Evolutionary conservation across 2,113 vertebrate genomes (phyloP), one percentile per base, ranked within the genome.

Genomic region (Crypturellus undulatus): DNA sequence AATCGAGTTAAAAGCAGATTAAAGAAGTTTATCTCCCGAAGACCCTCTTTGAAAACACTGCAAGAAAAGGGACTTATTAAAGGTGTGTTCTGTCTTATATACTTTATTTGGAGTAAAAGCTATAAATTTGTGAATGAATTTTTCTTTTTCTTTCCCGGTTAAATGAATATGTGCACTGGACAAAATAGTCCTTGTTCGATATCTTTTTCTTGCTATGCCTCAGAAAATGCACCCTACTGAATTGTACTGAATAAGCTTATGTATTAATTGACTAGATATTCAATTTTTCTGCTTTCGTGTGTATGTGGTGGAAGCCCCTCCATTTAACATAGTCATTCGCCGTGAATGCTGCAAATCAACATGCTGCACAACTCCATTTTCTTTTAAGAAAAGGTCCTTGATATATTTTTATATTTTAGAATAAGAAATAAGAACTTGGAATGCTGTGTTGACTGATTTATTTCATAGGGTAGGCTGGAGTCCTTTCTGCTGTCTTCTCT

Each of bases 31-130:
- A 99, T 99, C 94, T 98, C 97, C 54, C 96, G 98, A 83, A 98
- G 99, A 95, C 99, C 98, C 16, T 99, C 98, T 34, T 94, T 99
- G 98, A 99, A 99, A 98, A 98, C 98, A 2, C 91, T 99, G 93
- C 98, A 99, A 96, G 99, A 99, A 89, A 99, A 99, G 80, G 98
- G 99, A 83, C 95, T 99, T 90, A 99, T 99, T 97, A 99, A 98
- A 98, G 99, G 99, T 99, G 96, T 91, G 94, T 94, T 79, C 8
- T 5, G 75, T 84, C 80, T 95, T 93, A 32, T 49, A 7, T 59
- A 40, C 3, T 38, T 54, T n/a, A 24, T 83, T 87, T 62, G 36
- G 26, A 42, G 3, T 73, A 75, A 87, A 64, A 90, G 10, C 12
- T 38, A 9, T 67, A 79, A 68, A 42, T 18, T 65, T 26, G 62